Base-by-base conservation (phyloP, 2,797 vertebrate genomes). In the Acanthornis magna region DNA sequence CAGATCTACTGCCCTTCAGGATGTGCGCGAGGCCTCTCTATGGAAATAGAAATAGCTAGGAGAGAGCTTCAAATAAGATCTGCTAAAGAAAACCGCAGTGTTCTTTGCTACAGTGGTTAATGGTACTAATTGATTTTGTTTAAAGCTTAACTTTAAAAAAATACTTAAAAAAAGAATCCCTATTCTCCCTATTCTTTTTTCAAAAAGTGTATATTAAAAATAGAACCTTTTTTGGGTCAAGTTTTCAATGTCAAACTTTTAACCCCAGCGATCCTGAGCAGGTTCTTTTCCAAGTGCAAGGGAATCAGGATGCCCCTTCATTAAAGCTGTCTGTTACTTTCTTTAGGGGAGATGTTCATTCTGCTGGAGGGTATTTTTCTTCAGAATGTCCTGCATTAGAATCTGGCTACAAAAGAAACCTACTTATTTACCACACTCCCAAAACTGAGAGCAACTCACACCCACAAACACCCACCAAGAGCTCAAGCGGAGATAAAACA, bases 151-250 rank as follows among this genome's bases (percentile, higher is more conserved):
- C 13, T 85, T 75, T 10, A 7, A 38, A 77, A 89, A 74, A 53
- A 13, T 36, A 22, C 5, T 70, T 74, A 9, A 0, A 45, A 75
- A 91, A 77, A 89, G 45, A 67, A 18, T 8, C 14, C 40, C 16
- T n/a, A 34, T 62, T 54, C 16, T 40, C 16, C 29, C 17, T 25
- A 66, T 34, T 77, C 1, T 63, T 89, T 87, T 87, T 67, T 45
- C 21, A 29, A 85, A 47, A 60, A 26, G 8, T 13, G 2, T 38
- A 12, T 63, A 25, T 74, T 79, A 79, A 92, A 88, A 79, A 40
- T 23, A 45, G 53, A 89, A 32, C 1, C 2, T 19, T 42, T 48
- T 29, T 5, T 0, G 2, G 40, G 30, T 72, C 15, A 4, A 40
- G 4, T 68, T 76, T 93, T 82, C 23, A 14, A 6, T 66, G 25